A percentile compares a stretch with the other conserved stretches of the same genome.
Evolutionary conservation across 2,113 vertebrate genomes (phyloP).

Genomic region (Chauna torquata): DNA sequence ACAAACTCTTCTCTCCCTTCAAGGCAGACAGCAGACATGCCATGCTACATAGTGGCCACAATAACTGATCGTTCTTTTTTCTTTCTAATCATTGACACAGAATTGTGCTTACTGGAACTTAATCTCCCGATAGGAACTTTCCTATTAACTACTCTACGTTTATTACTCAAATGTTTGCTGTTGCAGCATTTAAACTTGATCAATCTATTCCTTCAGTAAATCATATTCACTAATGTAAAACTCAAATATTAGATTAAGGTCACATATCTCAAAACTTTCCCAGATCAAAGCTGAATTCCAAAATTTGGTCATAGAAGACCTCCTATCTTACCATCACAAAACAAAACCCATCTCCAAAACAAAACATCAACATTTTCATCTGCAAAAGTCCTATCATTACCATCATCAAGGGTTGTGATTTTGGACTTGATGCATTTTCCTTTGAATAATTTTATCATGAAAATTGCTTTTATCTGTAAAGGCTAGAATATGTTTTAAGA

Average conservation of each 20-base stretch:
- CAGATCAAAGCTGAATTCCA: neutral
- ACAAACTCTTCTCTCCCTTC: neutral
- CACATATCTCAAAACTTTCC: neutral
- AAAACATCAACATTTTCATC: neutral
- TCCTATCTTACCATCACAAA: neutral
- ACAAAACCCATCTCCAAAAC: neutral
- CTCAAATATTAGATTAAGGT: constrained; percentile 6
- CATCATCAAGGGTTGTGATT: neutral
- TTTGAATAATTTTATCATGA: neutral
- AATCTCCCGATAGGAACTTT: neutral
- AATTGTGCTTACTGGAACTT: neutral
- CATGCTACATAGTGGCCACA: neutral
- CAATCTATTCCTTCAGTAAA: neutral
- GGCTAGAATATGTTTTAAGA: neutral
- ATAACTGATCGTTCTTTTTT: neutral
- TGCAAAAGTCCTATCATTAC: neutral
- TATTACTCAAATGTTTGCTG: neutral
- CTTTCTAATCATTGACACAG: neutral
- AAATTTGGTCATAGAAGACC: neutral
- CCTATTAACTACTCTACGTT: neutral
- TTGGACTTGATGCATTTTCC: neutral
- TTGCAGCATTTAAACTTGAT: neutral
- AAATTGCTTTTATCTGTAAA: neutral
- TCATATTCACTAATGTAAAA: neutral
- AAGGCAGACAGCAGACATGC: neutral